Percentiles rank a stretch among this genome's conserved stretches.
These are phyloP conservation scores for Crepidodera aurea DNA, from an alignment of 2,888 invertebrate species.

Conservation along the genomic window DNA sequence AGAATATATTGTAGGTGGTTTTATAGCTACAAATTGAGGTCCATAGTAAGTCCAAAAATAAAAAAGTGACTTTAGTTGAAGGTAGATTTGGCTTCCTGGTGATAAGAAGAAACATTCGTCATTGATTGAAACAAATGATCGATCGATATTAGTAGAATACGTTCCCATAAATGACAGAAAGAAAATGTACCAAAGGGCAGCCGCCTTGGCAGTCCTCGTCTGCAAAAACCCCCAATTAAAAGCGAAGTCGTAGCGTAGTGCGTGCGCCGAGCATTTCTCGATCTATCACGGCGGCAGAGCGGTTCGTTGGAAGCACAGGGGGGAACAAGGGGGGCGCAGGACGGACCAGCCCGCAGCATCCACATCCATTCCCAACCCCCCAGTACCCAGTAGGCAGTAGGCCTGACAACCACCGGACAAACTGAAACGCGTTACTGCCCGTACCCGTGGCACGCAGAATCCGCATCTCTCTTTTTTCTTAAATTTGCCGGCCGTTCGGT, in stretches of 20 bases:
- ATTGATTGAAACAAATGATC: no score
- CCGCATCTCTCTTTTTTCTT: constrained; percentile 9
- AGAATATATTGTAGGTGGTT: no score
- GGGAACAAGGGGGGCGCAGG: constrained; percentile 2
- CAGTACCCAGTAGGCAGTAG: constrained; percentile 28
- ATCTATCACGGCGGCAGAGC: constrained; percentile 59
- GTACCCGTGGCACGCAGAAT: constrained; percentile 17
- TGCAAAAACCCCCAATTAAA: constrained; percentile 63
- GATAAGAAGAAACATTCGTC: no score
- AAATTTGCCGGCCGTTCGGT: constrained; percentile 3
- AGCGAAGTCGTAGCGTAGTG: constrained; percentile 58
- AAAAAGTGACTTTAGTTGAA: no score
- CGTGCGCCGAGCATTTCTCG: constrained; percentile 63
- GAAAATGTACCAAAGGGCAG: constrained; percentile 15
- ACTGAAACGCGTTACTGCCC: neutral
- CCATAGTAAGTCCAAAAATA: no score
- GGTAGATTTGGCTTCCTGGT: no score
- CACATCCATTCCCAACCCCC: constrained; percentile 19
- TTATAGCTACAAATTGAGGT: no score
- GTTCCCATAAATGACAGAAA: no score
- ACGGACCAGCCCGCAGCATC: constrained; percentile 25
- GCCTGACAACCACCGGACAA: constrained; percentile 21
- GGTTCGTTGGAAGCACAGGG: neutral
- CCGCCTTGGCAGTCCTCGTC: constrained; percentile 46
- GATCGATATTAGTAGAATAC: no score